A percentile compares a stretch with the other conserved stretches of the same genome.
Evolutionary conservation across 2,797 vertebrate species (phyloP).

Genomic region (Myotis findleyi): DNA sequence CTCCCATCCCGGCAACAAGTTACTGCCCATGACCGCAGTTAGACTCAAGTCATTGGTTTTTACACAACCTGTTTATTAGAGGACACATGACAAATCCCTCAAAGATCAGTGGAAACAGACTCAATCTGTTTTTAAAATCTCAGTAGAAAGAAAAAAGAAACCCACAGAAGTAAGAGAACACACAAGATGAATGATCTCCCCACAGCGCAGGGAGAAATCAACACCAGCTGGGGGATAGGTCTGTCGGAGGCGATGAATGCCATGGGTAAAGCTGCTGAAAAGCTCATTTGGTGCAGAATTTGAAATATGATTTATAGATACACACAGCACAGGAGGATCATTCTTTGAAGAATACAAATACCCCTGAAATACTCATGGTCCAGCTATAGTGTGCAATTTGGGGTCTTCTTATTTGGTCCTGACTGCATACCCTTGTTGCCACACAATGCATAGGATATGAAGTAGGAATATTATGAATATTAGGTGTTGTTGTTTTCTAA

Average conservation of each 20-base stretch:
- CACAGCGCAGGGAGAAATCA: background rate
- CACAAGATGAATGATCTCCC: conserved; percentile 59
- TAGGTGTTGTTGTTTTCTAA: background rate
- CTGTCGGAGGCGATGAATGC: background rate
- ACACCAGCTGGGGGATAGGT: conserved; percentile 54
- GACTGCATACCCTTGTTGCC: background rate
- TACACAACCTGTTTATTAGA: conserved; percentile 31
- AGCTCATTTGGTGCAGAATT: conserved; percentile 31
- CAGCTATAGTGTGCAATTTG: background rate
- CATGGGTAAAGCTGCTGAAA: background rate
- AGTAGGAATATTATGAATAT: background rate
- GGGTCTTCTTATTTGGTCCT: background rate
- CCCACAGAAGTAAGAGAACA: conserved; percentile 17
- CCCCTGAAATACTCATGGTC: background rate
- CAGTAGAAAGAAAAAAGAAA: background rate
- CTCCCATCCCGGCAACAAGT: background rate
- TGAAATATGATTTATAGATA: background rate
- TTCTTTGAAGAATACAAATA: background rate
- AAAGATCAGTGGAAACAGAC: conserved; percentile 63
- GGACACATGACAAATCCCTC: conserved; percentile 52
- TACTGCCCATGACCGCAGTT: background rate
- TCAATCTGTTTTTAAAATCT: conserved; percentile 73
- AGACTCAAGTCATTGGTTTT: conserved; percentile 45
- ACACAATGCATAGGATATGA: background rate
- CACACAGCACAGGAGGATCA: background rate